Evolutionary conservation across 2,797 vertebrate species (phyloP), one percentile per base, ranked within the genome.

Genomic region (Onychomys leucogaster): DNA sequence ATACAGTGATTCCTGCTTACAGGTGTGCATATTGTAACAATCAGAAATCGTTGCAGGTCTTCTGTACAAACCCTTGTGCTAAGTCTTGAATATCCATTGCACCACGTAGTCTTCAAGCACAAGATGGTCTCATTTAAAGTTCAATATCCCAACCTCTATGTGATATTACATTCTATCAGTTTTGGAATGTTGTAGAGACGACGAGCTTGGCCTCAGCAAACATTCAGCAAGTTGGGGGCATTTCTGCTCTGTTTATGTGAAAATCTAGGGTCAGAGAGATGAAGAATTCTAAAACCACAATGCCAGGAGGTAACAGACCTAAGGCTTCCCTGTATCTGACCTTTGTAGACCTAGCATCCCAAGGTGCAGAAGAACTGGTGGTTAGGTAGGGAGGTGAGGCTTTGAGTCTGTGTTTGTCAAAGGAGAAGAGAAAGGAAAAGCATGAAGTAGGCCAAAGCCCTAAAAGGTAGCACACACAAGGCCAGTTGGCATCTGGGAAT

Each of bases 41-140:
- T 63, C 83, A 80, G 88, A 89, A 91, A 93, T 69, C 2, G n/a
- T 61, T 57, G 41, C 65, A 67, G 19, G 2, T 43, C 55, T 96
- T 87, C 43, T 67, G 23, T 63, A 84, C 21, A 43, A 63, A 37
- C 21, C 52, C 90, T 59, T 67, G 73, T 89, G 71, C 43, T 91
- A n/a, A 89, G 32, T 46, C 76, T 61, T 91, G 76, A 90, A 88
- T 87, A 92, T 37, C 90, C 61, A 37, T 65, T 94, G 89, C 84
- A 59, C 88, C 92, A 96, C 27, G 69, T 89, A 46, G 78, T 95
- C 67, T 78, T 94, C 73, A 77, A 89, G 46, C 49, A 21, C 49
- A 69, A 49, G 41, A 90, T 90, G 94, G 89, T 85, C 93, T 90
- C 61, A 94, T 92, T 75, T 90, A 87, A 49, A 89, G 86, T 8